Percentiles rank a stretch among this genome's conserved stretches.
Conservation (phyloP, 1,140 invertebrate genomes). For the Paralvinella palmiformis region DNA sequence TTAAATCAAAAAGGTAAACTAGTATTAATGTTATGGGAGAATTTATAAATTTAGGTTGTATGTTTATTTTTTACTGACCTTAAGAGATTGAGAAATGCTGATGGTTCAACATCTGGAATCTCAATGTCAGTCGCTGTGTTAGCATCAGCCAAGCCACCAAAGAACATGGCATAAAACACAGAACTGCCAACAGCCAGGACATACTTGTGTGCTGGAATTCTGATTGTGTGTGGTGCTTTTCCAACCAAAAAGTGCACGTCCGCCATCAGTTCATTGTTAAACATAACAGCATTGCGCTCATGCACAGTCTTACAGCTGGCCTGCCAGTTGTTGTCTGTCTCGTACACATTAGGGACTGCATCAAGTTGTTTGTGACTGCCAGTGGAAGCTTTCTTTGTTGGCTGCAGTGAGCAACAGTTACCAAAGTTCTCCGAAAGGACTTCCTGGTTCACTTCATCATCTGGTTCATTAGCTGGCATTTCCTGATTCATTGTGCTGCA, state of each 20-base stretch:
- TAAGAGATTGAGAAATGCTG: slow-evolving; percentile 55
- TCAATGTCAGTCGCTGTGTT: slow-evolving; percentile 72
- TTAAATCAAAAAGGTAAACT: too few relatives aligned
- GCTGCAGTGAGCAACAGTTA: slow-evolving; percentile 21
- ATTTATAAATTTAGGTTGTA: too few relatives aligned
- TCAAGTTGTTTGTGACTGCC: slow-evolving; percentile 1
- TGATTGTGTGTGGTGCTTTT: slow-evolving; percentile 45
- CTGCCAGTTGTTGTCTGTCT: slow-evolving; percentile 64
- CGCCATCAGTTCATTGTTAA: slow-evolving; percentile 72
- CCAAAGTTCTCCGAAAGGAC: slow-evolving; percentile 40
- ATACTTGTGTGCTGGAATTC: slow-evolving; percentile 63
- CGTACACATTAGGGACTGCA: slow-evolving; percentile 46
- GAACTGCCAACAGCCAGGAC: slow-evolving; percentile 74
- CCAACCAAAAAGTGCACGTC: slow-evolving; percentile 77
- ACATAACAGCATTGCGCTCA: slow-evolving; percentile 70
- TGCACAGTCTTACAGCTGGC: slow-evolving; percentile 62
- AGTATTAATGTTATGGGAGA: too few relatives aligned
- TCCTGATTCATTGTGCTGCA: too few relatives aligned
- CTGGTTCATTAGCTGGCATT: too few relatives aligned
- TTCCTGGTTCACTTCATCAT: slow-evolving; percentile 46
- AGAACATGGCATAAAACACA: slow-evolving; percentile 84
- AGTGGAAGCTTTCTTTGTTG: slow-evolving; percentile 9
- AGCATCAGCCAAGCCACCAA: slow-evolving; percentile 64
- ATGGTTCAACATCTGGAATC: slow-evolving; percentile 75
- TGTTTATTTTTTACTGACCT: slow-evolving; percentile 59